phyloP scores from a whole-genome alignment of 2,888 invertebrate genomes.

The Drosophila formosana region DNA sequence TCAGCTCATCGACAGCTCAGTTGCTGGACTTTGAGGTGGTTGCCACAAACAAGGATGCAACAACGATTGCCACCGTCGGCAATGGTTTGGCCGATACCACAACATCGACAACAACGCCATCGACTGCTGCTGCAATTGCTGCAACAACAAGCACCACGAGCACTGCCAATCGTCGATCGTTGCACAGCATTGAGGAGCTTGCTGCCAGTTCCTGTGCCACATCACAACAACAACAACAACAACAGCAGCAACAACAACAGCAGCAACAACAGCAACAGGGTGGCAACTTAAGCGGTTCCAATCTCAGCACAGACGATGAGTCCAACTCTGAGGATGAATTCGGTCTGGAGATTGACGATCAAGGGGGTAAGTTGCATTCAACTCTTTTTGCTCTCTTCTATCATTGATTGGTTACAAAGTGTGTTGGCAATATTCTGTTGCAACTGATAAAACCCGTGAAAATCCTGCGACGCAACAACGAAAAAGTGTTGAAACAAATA shows the following conservation, averaged over 20 bases:
- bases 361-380: constrained; percentile 77
- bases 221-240: constrained; percentile 43
- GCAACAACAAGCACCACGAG: constrained; percentile 33
- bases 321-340: constrained; percentile 81
- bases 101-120: constrained; percentile 41
- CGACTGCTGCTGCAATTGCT: constrained; percentile 6
- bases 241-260: constrained; percentile 45
- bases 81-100: constrained; percentile 43
- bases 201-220: constrained; percentile 70
- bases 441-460: background rate
- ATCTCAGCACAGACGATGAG: constrained; percentile 80
- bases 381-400: background rate
- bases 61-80: constrained; percentile 12
- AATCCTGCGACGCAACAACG: background rate
- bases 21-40: constrained; percentile 65
- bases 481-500: background rate
- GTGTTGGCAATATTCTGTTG: constrained; percentile 69
- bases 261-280: constrained; percentile 45
- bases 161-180: constrained; percentile 53
- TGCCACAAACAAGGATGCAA: constrained; percentile 32
- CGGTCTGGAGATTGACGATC: constrained; percentile 81
- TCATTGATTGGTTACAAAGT: constrained; percentile 15
- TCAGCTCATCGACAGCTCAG: constrained; percentile 60
- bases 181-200: constrained; percentile 76
- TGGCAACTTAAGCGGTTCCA: constrained; percentile 63